phyloP scores from a whole-genome alignment of 2,888 invertebrate species.

The Adelphocoris suturalis region DNA sequence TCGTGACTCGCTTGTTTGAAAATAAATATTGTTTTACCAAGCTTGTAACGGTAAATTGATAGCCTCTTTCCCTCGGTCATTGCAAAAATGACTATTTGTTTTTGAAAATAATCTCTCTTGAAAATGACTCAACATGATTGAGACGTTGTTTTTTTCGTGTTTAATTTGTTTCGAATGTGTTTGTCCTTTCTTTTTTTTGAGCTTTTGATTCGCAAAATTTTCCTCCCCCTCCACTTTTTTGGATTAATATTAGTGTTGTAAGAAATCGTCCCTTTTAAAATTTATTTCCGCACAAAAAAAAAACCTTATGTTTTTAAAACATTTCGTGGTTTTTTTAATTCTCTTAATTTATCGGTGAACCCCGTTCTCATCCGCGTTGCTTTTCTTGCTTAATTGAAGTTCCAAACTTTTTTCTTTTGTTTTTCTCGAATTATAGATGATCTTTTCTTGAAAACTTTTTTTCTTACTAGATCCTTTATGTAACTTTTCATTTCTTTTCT shows the following conservation, averaged over 20 bases:
- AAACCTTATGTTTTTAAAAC: background rate
- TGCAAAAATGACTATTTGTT: conserved; percentile 30
- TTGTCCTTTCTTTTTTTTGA: background rate
- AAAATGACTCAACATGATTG: conserved; percentile 53
- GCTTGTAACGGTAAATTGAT: conserved; percentile 48
- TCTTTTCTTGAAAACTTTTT: background rate
- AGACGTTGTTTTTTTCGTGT: conserved; percentile 47
- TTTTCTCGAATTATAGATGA: background rate
- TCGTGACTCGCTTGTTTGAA: conserved; percentile 49
- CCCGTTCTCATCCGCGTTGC: background rate
- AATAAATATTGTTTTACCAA: conserved; percentile 12
- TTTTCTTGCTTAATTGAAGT: conserved; percentile 15
- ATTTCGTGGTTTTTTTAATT: background rate
- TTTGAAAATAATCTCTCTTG: conserved; percentile 41
- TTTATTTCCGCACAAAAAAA: background rate
- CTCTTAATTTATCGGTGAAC: background rate
- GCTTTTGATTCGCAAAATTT: conserved; percentile 7
- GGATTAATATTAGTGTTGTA: conserved; percentile 18
- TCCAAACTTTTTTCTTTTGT: background rate
- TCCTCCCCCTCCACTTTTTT: background rate
- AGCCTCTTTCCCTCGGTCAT: background rate
- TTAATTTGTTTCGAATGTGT: conserved; percentile 33
- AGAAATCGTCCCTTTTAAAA: background rate
- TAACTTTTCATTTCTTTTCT: background rate
- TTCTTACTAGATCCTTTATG: background rate